Conservation (phyloP, 2,888 invertebrate genomes). For the Tipula helvola region DNA sequence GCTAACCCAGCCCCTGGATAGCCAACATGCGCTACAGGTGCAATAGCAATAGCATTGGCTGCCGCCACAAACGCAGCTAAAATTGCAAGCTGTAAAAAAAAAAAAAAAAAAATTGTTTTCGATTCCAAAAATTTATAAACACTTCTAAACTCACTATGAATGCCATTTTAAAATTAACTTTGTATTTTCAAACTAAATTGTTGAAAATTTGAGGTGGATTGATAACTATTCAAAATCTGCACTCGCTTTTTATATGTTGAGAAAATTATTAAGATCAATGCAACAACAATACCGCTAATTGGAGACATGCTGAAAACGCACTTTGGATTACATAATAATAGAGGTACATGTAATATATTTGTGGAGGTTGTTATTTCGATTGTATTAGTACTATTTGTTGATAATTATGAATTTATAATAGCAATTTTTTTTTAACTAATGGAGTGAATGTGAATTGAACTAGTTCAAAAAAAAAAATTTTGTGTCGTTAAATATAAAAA, state of each 20-base stretch:
- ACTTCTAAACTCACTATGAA: neutral
- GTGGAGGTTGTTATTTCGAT: neutral
- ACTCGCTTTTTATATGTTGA: neutral
- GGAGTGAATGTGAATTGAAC: neutral
- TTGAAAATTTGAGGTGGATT: neutral
- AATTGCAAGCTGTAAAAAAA: neutral
- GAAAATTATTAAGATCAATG: neutral
- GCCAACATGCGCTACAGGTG: conserved; percentile 20
- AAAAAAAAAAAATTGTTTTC: neutral
- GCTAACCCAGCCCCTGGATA: conserved; percentile 23
- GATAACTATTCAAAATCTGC: neutral
- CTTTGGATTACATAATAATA: neutral
- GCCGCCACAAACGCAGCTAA: neutral
- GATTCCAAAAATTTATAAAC: neutral
- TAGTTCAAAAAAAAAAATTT: neutral
- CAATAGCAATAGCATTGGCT: conserved; percentile 22
- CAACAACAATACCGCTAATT: neutral
- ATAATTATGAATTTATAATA: neutral
- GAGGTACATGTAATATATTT: neutral
- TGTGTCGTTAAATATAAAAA: neutral
- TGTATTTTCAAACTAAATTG: neutral
- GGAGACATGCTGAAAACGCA: neutral
- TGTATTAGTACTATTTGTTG: neutral
- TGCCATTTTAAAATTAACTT: neutral
- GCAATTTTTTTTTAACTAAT: neutral